Percentiles rank a stretch among this genome's conserved stretches.
These are phyloP conservation scores for Silurus lanzhouensis DNA, from an alignment of 2,797 vertebrate species.

Conservation along the genomic window DNA sequence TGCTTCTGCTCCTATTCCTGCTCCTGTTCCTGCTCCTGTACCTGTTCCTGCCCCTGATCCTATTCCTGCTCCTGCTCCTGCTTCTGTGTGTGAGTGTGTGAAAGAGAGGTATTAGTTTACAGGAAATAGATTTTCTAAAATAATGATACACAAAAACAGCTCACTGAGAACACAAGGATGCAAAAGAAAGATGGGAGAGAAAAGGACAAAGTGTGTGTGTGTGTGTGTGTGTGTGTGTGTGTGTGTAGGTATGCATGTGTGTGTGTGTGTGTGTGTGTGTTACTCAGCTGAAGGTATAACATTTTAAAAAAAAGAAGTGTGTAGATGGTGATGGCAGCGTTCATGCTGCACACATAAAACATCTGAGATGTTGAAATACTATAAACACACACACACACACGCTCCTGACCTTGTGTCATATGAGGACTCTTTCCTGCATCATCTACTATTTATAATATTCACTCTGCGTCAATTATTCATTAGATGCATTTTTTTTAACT, in stretches of 20 bases:
- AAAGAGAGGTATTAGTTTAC: constrained; percentile 3
- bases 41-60: no score
- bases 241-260: constrained; percentile 16
- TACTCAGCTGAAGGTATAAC: neutral
- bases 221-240: constrained; percentile 10
- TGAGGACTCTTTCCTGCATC: constrained; percentile 65
- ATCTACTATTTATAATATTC: constrained; percentile 78
- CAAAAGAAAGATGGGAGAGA: neutral
- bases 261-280: constrained; percentile 10
- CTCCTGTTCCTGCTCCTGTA: no score
- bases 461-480: constrained; percentile 74
- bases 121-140: constrained; percentile 21
- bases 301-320: neutral
- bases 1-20: no score
- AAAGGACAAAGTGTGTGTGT: constrained; percentile 17
- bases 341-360: constrained; percentile 7
- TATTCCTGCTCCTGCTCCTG: no score
- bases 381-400: constrained; percentile 19
- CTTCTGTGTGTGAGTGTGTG: constrained; percentile 4
- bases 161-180: neutral
- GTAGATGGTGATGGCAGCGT: neutral
- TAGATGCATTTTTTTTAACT: constrained; percentile 65
- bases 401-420: constrained; percentile 65
- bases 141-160: neutral
- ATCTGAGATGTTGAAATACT: constrained; percentile 38